These are phyloP conservation scores for Psephotus haematonotus DNA, from an alignment of 2,113 vertebrate species.

Conservation along the genomic window DNA sequence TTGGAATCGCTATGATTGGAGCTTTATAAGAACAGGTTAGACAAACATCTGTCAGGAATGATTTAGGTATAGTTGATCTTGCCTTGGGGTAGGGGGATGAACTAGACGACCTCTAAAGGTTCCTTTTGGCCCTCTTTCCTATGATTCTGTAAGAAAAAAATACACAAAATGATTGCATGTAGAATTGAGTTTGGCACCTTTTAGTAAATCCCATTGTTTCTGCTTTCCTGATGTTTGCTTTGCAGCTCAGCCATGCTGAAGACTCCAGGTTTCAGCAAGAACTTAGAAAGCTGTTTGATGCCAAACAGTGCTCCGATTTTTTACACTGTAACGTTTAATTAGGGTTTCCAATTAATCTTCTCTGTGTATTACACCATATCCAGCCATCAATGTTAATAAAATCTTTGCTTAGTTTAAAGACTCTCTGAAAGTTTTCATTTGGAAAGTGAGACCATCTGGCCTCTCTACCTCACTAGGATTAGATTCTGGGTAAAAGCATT, in stretches of 20 bases:
- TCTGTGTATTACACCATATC: slow-evolving; percentile 51
- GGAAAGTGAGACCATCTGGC: slow-evolving; percentile 69
- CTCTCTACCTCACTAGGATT: slow-evolving; percentile 51
- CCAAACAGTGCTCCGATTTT: slow-evolving; percentile 36
- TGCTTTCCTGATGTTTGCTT: not conserved
- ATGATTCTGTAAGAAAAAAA: slow-evolving; percentile 3
- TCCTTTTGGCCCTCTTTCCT: slow-evolving; percentile 30
- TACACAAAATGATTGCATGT: not conserved
- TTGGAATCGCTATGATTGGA: slow-evolving; percentile 44
- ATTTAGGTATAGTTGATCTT: slow-evolving; percentile 63
- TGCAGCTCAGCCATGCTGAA: not conserved
- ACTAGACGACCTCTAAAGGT: slow-evolving; percentile 58
- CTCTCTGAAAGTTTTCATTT: slow-evolving; percentile 69
- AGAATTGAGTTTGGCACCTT: slow-evolving; percentile 36
- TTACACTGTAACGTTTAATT: slow-evolving; percentile 67
- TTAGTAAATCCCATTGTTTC: slow-evolving; percentile 28
- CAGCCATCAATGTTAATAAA: slow-evolving; percentile 72
- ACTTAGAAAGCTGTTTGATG: slow-evolving; percentile 40
- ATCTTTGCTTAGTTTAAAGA: slow-evolving; percentile 66
- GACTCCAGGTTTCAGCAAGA: slow-evolving; percentile 3
- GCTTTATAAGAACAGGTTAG: slow-evolving; percentile 62
- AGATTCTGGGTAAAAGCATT: slow-evolving; percentile 40
- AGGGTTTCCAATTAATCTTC: slow-evolving; percentile 71
- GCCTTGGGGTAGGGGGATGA: slow-evolving; percentile 60
- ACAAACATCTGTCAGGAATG: slow-evolving; percentile 68